phyloP scores from a whole-genome alignment of 2,888 invertebrate species.

The Atrina japonica region DNA sequence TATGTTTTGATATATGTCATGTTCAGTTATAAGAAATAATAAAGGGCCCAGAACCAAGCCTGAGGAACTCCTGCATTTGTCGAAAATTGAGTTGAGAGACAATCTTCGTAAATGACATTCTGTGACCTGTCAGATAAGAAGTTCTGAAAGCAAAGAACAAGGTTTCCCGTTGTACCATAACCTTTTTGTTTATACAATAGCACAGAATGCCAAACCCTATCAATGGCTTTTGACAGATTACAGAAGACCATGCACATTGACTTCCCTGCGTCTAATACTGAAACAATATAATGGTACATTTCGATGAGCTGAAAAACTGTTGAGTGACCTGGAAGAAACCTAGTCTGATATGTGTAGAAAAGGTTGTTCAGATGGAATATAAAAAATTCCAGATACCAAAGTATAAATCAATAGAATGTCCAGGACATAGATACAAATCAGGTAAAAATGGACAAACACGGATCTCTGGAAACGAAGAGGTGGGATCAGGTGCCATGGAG shows the following conservation, averaged over 20 bases:
- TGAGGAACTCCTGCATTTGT: constrained; percentile 14
- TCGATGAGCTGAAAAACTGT: neutral
- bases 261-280: neutral
- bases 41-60: constrained; percentile 23
- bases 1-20: too few species aligned
- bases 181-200: constrained; percentile 2
- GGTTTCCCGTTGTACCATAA: constrained; percentile 3
- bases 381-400: too few species aligned
- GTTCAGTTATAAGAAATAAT: constrained; percentile 4
- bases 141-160: neutral
- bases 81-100: neutral
- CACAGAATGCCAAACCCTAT: constrained; percentile 11
- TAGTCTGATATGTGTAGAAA: constrained; percentile 2
- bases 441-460: too few species aligned
- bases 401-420: too few species aligned
- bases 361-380: too few species aligned
- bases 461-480: too few species aligned
- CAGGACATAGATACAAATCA: too few species aligned
- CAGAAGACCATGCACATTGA: neutral
- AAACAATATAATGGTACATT: constrained; percentile 3
- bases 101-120: neutral
- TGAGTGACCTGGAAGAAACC: constrained; percentile 9
- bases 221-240: constrained; percentile 19
- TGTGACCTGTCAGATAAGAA: neutral
- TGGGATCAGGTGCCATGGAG: too few species aligned